These are phyloP conservation scores for Sporophila hypoxantha DNA, from an alignment of 2,113 vertebrate species.

Conservation along the genomic window DNA sequence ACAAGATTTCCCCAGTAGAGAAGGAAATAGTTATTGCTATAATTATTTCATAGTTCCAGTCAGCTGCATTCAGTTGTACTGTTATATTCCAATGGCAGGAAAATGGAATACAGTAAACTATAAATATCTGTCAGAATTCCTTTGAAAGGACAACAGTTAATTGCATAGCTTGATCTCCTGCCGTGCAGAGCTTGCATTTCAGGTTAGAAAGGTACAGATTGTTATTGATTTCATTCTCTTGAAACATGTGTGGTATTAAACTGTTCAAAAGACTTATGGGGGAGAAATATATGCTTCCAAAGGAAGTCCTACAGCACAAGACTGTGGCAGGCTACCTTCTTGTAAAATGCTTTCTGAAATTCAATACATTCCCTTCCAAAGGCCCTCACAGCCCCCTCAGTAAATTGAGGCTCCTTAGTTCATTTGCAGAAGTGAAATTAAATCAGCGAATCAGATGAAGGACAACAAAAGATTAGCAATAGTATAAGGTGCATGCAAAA, in stretches of 20 bases:
- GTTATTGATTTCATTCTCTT: conserved; percentile 67
- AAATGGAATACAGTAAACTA: conserved; percentile 60
- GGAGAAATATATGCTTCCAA: conserved; percentile 46
- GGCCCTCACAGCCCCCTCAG: background rate
- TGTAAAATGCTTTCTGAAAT: conserved; percentile 33
- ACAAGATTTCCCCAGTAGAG: conserved; percentile 38
- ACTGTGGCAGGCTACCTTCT: background rate
- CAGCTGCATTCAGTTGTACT: conserved; percentile 38
- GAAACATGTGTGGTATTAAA: conserved; percentile 63
- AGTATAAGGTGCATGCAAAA: background rate
- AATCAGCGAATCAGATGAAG: conserved; percentile 40
- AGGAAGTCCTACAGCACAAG: conserved; percentile 35
- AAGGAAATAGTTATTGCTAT: conserved; percentile 47
- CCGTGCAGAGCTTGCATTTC: conserved; percentile 60
- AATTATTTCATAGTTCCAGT: conserved; percentile 65
- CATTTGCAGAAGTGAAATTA: conserved; percentile 40
- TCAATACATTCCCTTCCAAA: conserved; percentile 20
- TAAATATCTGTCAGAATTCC: conserved; percentile 65
- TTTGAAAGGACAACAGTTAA: conserved; percentile 65
- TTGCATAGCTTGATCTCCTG: conserved; percentile 60
- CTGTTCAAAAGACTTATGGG: conserved; percentile 53
- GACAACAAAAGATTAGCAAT: conserved; percentile 20
- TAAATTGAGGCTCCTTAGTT: background rate
- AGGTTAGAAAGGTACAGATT: conserved; percentile 60
- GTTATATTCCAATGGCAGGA: conserved; percentile 48